Base-by-base conservation (phyloP, 2,888 invertebrate species). In the Perizoma flavofasciatum region DNA sequence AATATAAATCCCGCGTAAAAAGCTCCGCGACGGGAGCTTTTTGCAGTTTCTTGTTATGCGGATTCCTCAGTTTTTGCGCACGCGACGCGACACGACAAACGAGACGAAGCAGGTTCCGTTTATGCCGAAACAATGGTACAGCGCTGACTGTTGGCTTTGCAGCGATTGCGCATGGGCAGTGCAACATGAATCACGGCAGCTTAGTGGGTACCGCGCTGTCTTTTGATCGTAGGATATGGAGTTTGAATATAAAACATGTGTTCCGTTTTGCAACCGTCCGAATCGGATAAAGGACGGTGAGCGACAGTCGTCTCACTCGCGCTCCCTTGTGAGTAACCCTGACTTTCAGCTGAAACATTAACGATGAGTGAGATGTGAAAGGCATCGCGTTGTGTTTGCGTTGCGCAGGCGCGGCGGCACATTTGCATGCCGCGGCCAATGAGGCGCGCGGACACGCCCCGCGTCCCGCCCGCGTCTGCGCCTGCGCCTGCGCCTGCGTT, bases 371-470 rank as follows among this genome's bases (percentile, higher is more conserved):
- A 51, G 45, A 51, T 56, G 56, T 50, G 50, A 46, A 35, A 35
- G 7, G 47, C 81, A 74, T 50, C 10, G 50, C n/a, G 43, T 22
- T 1, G 37, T 37, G 37, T 37, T 37, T 4, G 40, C 44, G 81
- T 76, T 76, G 82, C 82, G 86, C 83, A 51, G 62, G 48, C 55
- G 57, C 78, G 78, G 78, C 72, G 53, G 74, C 74, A 70, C 68
- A 90, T 90, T 90, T 90, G 90, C 90, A 89, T 90, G 88, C 78
- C 76, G 68, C 73, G 78, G 73, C 84, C 84, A 83, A 84, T 83
- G 67, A 79, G 74, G 70, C 65, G 64, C 60, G 73, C 69, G 71
- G 78, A 77, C 78, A 78, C 81, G 77, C 82, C 78, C 71, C 65
- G 56, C 69, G 63, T 65, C 65, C 65, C 63, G 57, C 63, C 66